Percentiles rank a stretch among this genome's conserved stretches.
These are phyloP conservation scores for Crotalus helleri DNA, from an alignment of 2,113 vertebrate genomes.

Conservation along the genomic window DNA sequence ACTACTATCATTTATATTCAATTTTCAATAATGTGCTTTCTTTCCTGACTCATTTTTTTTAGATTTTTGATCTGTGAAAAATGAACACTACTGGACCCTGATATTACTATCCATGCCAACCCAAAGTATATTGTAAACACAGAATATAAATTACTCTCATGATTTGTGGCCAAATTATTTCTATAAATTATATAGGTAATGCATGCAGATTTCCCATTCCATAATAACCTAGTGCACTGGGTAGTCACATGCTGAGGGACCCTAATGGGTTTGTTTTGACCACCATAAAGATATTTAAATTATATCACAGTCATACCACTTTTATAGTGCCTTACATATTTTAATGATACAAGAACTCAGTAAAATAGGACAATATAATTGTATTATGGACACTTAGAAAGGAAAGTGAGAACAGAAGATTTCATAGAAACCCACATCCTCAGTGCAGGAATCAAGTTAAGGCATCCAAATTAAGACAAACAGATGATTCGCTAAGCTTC, in stretches of 20 bases:
- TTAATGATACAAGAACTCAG: neutral
- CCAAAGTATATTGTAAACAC: neutral
- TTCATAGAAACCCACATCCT: neutral
- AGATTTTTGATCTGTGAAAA: neutral
- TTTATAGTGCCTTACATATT: neutral
- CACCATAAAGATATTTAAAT: neutral
- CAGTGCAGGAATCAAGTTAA: neutral
- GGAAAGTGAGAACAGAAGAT: neutral
- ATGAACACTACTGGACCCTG: neutral
- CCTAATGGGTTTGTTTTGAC: neutral
- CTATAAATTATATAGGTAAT: neutral
- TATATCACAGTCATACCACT: neutral
- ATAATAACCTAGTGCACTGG: neutral
- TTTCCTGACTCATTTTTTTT: neutral
- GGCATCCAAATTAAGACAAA: neutral
- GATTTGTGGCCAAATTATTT: neutral
- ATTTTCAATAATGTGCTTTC: neutral
- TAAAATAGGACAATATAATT: neutral
- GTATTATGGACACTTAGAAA: neutral
- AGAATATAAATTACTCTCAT: neutral
- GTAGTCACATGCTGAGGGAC: neutral
- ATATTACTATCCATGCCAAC: neutral
- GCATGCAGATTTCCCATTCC: neutral
- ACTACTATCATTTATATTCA: neutral
- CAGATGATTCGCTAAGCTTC: neutral